Percentiles rank a stretch among this genome's conserved stretches.
phyloP scores from a whole-genome alignment of 2,113 vertebrate genomes.

The Cynopterus brachyotis region DNA sequence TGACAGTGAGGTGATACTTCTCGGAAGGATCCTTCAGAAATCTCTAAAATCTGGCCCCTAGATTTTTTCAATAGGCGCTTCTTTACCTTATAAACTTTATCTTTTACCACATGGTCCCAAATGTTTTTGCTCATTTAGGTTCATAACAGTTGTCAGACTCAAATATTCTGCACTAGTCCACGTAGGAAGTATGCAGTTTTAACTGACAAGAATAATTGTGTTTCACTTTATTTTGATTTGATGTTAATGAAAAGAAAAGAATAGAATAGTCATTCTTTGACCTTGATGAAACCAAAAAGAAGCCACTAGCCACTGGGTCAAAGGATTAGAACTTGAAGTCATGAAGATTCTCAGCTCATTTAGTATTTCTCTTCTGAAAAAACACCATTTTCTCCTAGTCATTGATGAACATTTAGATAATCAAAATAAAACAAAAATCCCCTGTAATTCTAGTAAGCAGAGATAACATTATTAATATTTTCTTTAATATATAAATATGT shows the following conservation, averaged over 20 bases:
- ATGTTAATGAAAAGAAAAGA: not conserved
- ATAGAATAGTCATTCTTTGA: not conserved
- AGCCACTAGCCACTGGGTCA: not conserved
- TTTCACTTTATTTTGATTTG: not conserved
- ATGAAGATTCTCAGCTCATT: not conserved
- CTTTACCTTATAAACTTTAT: not conserved
- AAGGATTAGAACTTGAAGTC: not conserved
- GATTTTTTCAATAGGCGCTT: not conserved
- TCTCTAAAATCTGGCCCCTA: not conserved
- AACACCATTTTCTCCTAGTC: not conserved
- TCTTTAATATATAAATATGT: not conserved
- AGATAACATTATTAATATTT: not conserved
- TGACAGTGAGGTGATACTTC: not conserved
- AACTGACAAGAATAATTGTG: not conserved
- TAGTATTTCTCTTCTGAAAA: slow-evolving; percentile 1
- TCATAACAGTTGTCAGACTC: not conserved
- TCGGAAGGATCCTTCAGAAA: not conserved
- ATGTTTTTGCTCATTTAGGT: not conserved
- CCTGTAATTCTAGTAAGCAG: not conserved
- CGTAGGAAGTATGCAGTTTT: not conserved
- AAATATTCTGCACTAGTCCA: not conserved
- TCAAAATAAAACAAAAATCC: slow-evolving; percentile 23
- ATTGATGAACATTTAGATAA: not conserved
- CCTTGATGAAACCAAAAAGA: not conserved
- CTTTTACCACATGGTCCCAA: not conserved